Conservation (phyloP, 2,888 invertebrate species). For the Agelastica alni region DNA sequence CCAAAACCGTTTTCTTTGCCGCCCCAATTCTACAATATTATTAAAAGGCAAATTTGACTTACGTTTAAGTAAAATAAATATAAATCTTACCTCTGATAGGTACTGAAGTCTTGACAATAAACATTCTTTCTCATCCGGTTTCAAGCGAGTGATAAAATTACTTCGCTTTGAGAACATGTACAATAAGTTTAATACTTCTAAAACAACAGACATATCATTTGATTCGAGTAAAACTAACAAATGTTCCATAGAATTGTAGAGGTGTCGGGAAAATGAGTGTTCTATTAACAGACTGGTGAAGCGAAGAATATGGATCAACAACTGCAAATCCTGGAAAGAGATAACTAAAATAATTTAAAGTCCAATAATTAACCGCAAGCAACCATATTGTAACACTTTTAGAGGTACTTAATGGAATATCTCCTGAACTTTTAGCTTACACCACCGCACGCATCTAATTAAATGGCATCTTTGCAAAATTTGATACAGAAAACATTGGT, state of each 20-base stretch:
- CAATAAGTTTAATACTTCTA: slow-evolving; percentile 80
- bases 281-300: slow-evolving; percentile 84
- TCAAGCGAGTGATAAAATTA: slow-evolving; percentile 80
- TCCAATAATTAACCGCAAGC: too few relatives aligned
- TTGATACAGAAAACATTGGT: too few relatives aligned
- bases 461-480: too few relatives aligned
- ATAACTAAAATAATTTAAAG: too few relatives aligned
- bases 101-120: slow-evolving; percentile 73
- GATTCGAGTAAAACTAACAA: slow-evolving; percentile 75
- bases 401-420: too few relatives aligned
- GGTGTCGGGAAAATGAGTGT: slow-evolving; percentile 83
- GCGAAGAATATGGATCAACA: slow-evolving; percentile 75
- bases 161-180: slow-evolving; percentile 89
- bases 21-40: slow-evolving; percentile 79
- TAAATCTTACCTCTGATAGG: slow-evolving; percentile 71
- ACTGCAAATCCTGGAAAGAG: slow-evolving; percentile 69
- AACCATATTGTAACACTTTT: too few relatives aligned
- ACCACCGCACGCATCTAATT: too few relatives aligned
- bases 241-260: slow-evolving; percentile 88
- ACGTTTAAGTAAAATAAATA: not conserved
- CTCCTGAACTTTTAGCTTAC: too few relatives aligned
- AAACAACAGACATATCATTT: slow-evolving; percentile 81
- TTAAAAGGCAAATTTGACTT: slow-evolving; percentile 13
- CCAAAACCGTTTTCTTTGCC: slow-evolving; percentile 88
- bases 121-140: slow-evolving; percentile 71